A percentile compares a stretch with the other conserved stretches of the same genome.
phyloP scores from a whole-genome alignment of 2,888 invertebrate species.

The Saturnia japonica region DNA sequence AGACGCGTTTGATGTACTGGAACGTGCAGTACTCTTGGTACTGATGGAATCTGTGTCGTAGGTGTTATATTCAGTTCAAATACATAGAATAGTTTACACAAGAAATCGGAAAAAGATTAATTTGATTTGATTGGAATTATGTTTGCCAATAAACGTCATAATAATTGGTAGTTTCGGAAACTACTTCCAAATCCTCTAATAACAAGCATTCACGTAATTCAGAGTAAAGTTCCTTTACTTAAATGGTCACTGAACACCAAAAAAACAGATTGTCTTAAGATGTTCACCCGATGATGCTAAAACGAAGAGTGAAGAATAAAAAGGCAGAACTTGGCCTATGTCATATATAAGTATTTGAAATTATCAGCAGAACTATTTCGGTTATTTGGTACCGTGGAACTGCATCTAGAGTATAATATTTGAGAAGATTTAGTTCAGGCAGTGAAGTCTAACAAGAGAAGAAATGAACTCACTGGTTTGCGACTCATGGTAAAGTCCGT shows the following conservation, averaged over 20 bases:
- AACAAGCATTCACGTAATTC: background rate
- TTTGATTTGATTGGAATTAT: too few relatives aligned
- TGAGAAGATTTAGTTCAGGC: background rate
- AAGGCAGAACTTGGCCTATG: background rate
- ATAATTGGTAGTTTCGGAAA: background rate
- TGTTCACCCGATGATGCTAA: background rate
- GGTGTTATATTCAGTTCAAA: too few relatives aligned
- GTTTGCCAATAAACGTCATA: too few relatives aligned
- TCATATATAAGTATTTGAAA: background rate
- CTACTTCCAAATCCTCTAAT: background rate
- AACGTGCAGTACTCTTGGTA: too few relatives aligned
- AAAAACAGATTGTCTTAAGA: background rate
- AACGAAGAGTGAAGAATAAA: background rate
- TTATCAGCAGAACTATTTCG: background rate
- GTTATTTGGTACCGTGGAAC: background rate
- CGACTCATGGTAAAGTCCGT: constrained; percentile 86
- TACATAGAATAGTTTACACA: too few relatives aligned
- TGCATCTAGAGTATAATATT: background rate
- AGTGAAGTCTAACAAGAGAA: too few relatives aligned
- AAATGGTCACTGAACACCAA: background rate
- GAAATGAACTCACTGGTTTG: constrained; percentile 79
- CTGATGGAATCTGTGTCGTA: too few relatives aligned
- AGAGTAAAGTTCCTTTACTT: background rate
- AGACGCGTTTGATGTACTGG: background rate
- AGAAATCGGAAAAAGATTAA: too few relatives aligned